Base-by-base conservation (phyloP, 2,888 invertebrate species). In the Leptopilina myrica region DNA sequence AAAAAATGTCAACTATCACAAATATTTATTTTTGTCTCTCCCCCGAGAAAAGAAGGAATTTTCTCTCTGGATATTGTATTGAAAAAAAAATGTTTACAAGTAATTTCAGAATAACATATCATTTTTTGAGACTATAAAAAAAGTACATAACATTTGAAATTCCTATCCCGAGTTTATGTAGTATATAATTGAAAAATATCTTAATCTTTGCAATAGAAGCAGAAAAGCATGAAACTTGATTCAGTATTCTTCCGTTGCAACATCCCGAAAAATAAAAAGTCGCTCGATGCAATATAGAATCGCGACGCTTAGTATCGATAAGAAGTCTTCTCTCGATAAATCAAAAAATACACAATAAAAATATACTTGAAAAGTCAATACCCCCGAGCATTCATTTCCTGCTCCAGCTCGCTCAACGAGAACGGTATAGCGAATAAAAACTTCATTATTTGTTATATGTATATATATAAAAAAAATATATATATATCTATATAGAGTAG, bases 311-410 rank as follows among this genome's bases (percentile, higher is more conserved):
- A 40, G n/a, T 56, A 33, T n/a, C 53, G 5, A 56, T 33, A 14
- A 73, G 53, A 73, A 53, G 33, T 26, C 33, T 56, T 56, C 56
- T 53, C 33, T 26, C 33, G 33, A 73, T 56, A 73, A 73, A 53
- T 33, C 49, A 40, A 73, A 56, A 33, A 33, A 56, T 56, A 33
- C 14, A 73, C 15, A 15, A 46, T 46, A 49, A 46, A 67, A 66
- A 66, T 43, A 66, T 43, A 67, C 33, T 56, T 12, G 8, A 56
- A n/a, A 73, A 73, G 56, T 73, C n/a, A 73, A 73, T 26, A 26
- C 40, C 64, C 64, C 33, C 33, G 64, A 64, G 64, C 64, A 33
- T 64, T 64, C 64, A 33, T 64, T 40, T 64, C 26, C 64, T 64
- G 33, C 64, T 64, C 20, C 2, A 62, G 62, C 49, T 69, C 26